Base-by-base conservation (phyloP, 1,140 invertebrate species). In the Piezodorus guildinii region DNA sequence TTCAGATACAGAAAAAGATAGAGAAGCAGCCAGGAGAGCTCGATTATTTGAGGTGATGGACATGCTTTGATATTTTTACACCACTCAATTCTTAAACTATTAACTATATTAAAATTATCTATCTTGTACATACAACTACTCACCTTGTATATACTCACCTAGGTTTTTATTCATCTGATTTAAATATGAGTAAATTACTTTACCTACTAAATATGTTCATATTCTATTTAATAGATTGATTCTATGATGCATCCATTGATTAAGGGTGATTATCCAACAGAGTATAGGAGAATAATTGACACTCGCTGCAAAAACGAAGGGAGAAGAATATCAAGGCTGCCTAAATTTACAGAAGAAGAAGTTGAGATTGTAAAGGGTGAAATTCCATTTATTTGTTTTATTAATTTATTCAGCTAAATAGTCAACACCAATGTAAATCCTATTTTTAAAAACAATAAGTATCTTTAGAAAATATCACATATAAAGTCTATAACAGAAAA, bases 191-290 rank as follows among this genome's bases (percentile, higher is more conserved):
- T n/a, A n/a, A n/a, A n/a, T n/a, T n/a, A n/a, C n/a, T n/a, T n/a
- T n/a, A n/a, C n/a, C n/a, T n/a, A 49, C 70, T 67, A 60, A 25
- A 75, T 51, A 52, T 15, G 45, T 39, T 39, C 12, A 39, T 39
- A 10, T 39, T 1, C 34, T 39, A 10, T 39, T 39, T 74, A 71
- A 56, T 69, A 80, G 76, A 68, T 71, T 30, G 77, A 77, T 10
- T 74, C 77, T 71, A 75, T 77, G 59, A 71, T 77, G 0, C 73
- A 80, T 68, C 77, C 81, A 3, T 73, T 83, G 10, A 77, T 74
- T 65, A 73, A 71, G n/a, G 81, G 81, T 0, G 77, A 81, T 43
- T 83, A 81, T 73, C 81, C 82, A 0, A 64, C 74, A 64, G 44
- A 74, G 0, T 74, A 83, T 73, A 77, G 75, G 66, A 67, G 72